These are phyloP conservation scores for Scopus umbretta DNA, from an alignment of 2,113 vertebrate species.

Conservation along the genomic window DNA sequence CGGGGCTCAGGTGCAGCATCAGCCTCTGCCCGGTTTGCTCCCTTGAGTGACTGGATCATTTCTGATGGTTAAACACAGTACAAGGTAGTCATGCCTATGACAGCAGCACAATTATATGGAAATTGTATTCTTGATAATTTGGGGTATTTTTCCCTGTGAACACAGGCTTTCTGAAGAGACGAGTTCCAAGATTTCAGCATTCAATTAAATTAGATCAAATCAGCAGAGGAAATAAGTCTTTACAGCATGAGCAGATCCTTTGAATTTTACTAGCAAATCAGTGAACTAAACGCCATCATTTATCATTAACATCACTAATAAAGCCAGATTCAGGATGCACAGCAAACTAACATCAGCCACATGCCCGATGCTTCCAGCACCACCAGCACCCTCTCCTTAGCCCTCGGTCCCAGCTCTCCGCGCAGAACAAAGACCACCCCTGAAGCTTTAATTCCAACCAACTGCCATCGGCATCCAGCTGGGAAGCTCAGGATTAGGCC, in stretches of 20 bases:
- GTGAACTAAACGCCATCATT: neutral
- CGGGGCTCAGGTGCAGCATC: neutral
- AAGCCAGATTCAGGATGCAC: neutral
- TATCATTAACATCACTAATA: neutral
- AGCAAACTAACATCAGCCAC: neutral
- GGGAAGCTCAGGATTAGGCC: neutral
- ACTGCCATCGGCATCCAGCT: neutral
- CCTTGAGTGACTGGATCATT: neutral
- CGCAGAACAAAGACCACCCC: neutral
- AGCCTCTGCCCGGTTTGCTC: neutral
- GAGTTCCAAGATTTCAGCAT: neutral
- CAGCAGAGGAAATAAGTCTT: slow-evolving; percentile 46
- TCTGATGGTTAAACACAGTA: neutral
- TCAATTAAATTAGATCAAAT: slow-evolving; percentile 51
- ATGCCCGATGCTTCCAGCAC: rapidly evolving
- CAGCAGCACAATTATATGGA: neutral
- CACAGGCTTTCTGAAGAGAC: neutral
- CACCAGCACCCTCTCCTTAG: neutral
- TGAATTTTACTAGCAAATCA: slow-evolving; percentile 12
- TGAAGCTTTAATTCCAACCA: rapidly evolving
- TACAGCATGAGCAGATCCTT: neutral
- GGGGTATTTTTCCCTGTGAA: neutral
- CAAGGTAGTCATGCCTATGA: neutral
- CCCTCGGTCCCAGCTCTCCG: rapidly evolving
- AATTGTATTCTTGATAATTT: neutral